Percentiles rank a stretch among this genome's conserved stretches.
Evolutionary conservation across 2,797 vertebrate species (phyloP).

Genomic region (Megaceryle alcyon): DNA sequence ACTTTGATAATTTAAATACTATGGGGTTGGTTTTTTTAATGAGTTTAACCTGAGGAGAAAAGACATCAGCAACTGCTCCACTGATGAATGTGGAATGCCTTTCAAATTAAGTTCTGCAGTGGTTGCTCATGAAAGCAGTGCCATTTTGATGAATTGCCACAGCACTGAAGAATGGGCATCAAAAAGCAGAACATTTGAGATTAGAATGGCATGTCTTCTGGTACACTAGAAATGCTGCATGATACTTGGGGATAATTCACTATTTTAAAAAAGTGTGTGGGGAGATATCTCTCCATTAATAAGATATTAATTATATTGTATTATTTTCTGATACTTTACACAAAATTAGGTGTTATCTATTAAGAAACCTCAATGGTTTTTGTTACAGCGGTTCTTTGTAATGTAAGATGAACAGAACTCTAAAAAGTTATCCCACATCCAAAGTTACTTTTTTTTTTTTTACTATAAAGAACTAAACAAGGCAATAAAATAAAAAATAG

Average conservation of each 20-base stretch:
- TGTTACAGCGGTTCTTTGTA: background rate
- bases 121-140: background rate
- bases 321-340: background rate
- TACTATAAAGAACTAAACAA: background rate
- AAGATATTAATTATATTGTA: background rate
- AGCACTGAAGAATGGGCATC: background rate
- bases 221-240: background rate
- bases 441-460: background rate
- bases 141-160: slow-evolving; percentile 2
- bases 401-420: background rate
- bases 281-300: background rate
- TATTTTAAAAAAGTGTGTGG: background rate
- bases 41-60: background rate
- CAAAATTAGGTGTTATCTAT: background rate
- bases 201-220: background rate
- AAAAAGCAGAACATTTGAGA: background rate
- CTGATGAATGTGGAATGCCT: background rate
- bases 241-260: background rate
- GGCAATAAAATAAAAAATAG: background rate
- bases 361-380: background rate
- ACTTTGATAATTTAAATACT: slow-evolving; percentile 5
- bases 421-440: background rate
- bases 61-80: background rate
- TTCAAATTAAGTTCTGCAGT: slow-evolving; percentile 4
- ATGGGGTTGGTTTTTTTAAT: background rate